Conservation (phyloP, 2,888 invertebrate species). For the Amiota minor region DNA sequence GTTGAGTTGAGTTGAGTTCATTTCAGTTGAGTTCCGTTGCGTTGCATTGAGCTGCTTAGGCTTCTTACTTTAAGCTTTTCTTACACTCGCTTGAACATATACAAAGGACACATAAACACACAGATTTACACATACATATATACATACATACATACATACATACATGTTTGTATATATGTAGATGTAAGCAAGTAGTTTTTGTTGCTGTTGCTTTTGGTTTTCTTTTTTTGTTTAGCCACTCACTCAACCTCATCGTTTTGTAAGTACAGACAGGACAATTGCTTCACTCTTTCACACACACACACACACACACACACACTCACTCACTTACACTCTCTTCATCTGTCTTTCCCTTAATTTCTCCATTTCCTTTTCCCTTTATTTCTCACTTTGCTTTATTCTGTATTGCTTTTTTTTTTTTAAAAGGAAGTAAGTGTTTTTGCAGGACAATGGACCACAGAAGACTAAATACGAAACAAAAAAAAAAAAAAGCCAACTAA, state of each 20-base stretch:
- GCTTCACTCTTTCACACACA: no score
- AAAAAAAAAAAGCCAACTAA: no score
- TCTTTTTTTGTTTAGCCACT: no score
- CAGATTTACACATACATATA: constrained; percentile 32
- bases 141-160: constrained; percentile 29
- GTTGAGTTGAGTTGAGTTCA: not conserved
- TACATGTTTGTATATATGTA: no score
- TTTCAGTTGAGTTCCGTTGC: not conserved
- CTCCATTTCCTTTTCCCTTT: not conserved
- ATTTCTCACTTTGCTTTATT: not conserved
- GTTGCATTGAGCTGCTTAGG: not conserved
- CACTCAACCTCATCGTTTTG: no score
- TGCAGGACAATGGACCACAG: no score
- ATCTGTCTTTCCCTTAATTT: constrained; percentile 41
- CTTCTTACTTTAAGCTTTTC: not conserved
- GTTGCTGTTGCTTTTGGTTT: no score
- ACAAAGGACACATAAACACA: constrained; percentile 5
- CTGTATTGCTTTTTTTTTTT: no score
- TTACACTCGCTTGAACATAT: not conserved
- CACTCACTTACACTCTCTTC: no score
- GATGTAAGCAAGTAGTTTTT: constrained; percentile 51
- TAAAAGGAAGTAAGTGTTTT: no score
- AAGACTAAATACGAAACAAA: not conserved
- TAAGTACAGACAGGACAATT: no score
- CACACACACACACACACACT: no score